Conservation (phyloP, 2,113 vertebrate genomes). For the Pan paniscus region DNA sequence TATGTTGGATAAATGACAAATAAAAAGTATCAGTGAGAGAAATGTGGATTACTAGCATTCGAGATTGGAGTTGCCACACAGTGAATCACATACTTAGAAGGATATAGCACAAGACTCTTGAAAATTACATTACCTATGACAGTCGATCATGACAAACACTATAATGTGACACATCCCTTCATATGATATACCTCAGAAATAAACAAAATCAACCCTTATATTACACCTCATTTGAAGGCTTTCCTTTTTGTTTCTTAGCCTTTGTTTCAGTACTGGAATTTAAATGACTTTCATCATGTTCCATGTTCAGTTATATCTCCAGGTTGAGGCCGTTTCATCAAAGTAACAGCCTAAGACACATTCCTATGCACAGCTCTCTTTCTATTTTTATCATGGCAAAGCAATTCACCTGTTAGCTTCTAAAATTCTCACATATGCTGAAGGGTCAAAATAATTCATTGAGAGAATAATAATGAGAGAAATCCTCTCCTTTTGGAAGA, state of each 20-base stretch:
- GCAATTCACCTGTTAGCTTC: constrained; percentile 41
- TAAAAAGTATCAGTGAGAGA: neutral
- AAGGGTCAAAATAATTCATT: constrained; percentile 53
- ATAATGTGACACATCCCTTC: neutral
- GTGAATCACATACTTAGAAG: neutral
- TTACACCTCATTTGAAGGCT: neutral
- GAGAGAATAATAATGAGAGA: neutral
- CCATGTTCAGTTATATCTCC: neutral
- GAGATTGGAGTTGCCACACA: neutral
- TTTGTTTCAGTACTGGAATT: constrained; percentile 55
- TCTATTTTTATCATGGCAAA: constrained; percentile 19
- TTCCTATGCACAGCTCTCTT: neutral
- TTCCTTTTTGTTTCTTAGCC: neutral
- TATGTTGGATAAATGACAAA: neutral
- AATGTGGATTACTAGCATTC: neutral
- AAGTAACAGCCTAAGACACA: neutral
- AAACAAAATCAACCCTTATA: neutral
- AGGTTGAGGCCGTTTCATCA: constrained; percentile 32
- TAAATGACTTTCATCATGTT: constrained; percentile 12
- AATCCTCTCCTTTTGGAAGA: constrained; percentile 5
- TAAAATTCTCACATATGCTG: constrained; percentile 33
- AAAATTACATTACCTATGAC: neutral
- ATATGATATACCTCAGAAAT: neutral
- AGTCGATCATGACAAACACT: neutral
- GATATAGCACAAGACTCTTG: neutral